Conservation (phyloP, 2,888 invertebrate genomes). For the Cerceris rybyensis region DNA sequence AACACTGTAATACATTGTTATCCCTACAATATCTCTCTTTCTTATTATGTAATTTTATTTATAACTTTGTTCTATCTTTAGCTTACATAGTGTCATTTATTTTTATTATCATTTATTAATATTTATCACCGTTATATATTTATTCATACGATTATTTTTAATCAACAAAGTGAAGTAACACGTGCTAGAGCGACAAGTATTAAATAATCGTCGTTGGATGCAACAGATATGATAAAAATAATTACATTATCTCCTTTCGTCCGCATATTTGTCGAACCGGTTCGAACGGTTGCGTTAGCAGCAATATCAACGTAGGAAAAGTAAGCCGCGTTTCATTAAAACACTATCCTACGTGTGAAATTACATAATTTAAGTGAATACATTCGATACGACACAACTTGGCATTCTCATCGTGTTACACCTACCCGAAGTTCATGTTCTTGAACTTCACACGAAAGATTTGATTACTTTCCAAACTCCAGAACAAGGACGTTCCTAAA, state of each 20-base stretch:
- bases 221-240: constrained; percentile 10
- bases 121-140: no score
- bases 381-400: constrained; percentile 6
- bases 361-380: constrained; percentile 9
- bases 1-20: no score
- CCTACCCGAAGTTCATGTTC: not conserved
- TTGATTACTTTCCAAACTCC: not conserved
- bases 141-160: no score
- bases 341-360: constrained; percentile 20
- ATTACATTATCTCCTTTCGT: constrained; percentile 21
- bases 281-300: not conserved
- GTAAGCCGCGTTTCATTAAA: constrained; percentile 27
- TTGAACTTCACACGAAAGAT: not conserved
- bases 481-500: not conserved
- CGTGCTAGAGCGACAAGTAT: not conserved
- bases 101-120: no score
- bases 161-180: no score
- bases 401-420: not conserved
- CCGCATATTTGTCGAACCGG: constrained; percentile 29
- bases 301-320: not conserved
- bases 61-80: no score
- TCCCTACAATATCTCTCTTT: no score
- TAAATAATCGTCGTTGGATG: constrained; percentile 6
- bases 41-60: no score
- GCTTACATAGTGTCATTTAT: no score